Evolutionary conservation across 2,888 invertebrate genomes (phyloP).

Genomic region (Zelleria hepariella): DNA sequence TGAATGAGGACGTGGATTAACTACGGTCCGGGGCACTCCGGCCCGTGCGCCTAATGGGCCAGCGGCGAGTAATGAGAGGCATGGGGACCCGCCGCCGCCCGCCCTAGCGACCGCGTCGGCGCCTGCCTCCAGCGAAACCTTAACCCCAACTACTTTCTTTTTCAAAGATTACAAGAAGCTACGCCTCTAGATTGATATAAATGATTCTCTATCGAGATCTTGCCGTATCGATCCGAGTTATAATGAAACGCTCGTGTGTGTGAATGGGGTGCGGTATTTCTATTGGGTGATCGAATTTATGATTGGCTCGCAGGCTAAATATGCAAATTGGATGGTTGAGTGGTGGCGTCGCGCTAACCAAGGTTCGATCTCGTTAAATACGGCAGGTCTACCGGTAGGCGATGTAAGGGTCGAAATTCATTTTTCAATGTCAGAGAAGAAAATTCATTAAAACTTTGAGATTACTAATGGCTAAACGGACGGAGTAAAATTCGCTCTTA

Average conservation of each 20-base stretch:
- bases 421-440: conserved; percentile 70
- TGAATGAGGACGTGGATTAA: conserved; percentile 73
- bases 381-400: conserved; percentile 39
- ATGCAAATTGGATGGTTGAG: conserved; percentile 22
- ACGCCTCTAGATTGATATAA: background rate
- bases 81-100: conserved; percentile 39
- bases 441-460: conserved; percentile 72
- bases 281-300: background rate
- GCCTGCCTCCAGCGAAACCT: conserved; percentile 25
- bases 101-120: conserved; percentile 24
- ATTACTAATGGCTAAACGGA: conserved; percentile 71
- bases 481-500: conserved; percentile 69
- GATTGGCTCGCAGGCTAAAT: conserved; percentile 12
- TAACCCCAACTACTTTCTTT: conserved; percentile 32
- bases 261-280: background rate
- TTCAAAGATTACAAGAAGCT: conserved; percentile 16
- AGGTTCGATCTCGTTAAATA: conserved; percentile 36
- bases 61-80: conserved; percentile 65
- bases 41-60: conserved; percentile 68
- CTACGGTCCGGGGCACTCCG: conserved; percentile 69
- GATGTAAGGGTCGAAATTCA: conserved; percentile 59
- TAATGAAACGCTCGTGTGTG: background rate
- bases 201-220: background rate
- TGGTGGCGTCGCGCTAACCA: conserved; percentile 25
- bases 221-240: background rate